Percentiles rank a stretch among this genome's conserved stretches.
Conservation (phyloP, 2,113 vertebrate genomes). For the Eclectus roratus region DNA sequence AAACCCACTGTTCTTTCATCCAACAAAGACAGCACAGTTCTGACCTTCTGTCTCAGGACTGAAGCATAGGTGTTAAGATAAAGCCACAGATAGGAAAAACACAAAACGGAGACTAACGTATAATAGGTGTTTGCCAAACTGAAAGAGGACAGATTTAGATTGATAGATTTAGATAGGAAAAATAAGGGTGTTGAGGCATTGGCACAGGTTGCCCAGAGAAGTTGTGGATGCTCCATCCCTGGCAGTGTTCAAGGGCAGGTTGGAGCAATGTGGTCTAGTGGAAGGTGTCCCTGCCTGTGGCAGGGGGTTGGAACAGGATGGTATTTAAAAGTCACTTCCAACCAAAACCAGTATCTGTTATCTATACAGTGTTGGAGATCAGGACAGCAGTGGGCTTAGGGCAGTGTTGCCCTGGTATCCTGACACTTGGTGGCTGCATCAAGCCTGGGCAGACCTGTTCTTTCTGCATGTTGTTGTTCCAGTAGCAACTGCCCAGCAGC, state of each 20-base stretch:
- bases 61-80: background rate
- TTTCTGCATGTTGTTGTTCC: accelerated
- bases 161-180: background rate
- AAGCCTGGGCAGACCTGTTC: background rate
- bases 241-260: background rate
- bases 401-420: background rate
- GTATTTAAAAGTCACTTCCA: background rate
- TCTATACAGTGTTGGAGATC: background rate
- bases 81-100: background rate
- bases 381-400: background rate
- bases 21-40: background rate
- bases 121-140: background rate
- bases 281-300: background rate
- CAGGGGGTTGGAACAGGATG: background rate
- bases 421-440: background rate
- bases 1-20: background rate
- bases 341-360: background rate
- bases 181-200: background rate
- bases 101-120: background rate
- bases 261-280: background rate
- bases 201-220: background rate
- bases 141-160: background rate
- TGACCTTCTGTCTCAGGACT: background rate
- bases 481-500: background rate
- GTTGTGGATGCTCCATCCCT: background rate